Base-by-base conservation (phyloP, 2,888 invertebrate species). In the Phalangium opilio region DNA sequence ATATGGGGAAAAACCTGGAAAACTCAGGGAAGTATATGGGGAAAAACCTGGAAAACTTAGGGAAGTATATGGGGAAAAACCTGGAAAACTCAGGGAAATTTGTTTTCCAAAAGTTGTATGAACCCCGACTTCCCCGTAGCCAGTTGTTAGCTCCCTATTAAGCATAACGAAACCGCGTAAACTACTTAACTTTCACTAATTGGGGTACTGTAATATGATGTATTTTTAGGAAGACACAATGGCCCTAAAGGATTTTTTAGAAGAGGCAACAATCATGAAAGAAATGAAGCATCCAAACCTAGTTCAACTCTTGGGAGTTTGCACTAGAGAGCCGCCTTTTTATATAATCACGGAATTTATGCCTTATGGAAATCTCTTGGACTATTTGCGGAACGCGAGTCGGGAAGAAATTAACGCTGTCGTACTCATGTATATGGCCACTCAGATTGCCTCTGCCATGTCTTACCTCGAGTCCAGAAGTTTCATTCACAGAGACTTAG, bases 271-370 rank as follows among this genome's bases (percentile, higher is more conserved):
- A 46, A 93, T 99, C 48, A 99, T 99, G 98, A 99, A 99, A 67
- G 95, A 95, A 70, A 93, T 99, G 90, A 89, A 91, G 60, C 98
- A 99, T 71, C 84, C 91, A 20, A 99, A 98, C 74, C 75, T 99
- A 60, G 96, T 99, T 54, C 93, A 96, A 67, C 74, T 98, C 55
- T 78, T 98, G 64, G 98, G 74, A 69, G 61, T 57, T 20, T 98
- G 96, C 71, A 98, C 95, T 1, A 74, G 95, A 48, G 96, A 98
- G 69, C 93, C 96, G 11, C 98, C 98, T 3, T 98, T 96, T 70
- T 99, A 96, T 70, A 98, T 98, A 61, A 90, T 99, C 62, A 96
- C 96, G 14, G 96, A 96, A 73, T 98, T 95, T 69, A 98, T 98
- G 98, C 84, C 86, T 61, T 85, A 91, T 60, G 98, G 98, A 47